Evolutionary conservation across 2,888 invertebrate genomes (phyloP), one percentile per base, ranked within the genome.

Genomic region (Lasiommata megera): DNA sequence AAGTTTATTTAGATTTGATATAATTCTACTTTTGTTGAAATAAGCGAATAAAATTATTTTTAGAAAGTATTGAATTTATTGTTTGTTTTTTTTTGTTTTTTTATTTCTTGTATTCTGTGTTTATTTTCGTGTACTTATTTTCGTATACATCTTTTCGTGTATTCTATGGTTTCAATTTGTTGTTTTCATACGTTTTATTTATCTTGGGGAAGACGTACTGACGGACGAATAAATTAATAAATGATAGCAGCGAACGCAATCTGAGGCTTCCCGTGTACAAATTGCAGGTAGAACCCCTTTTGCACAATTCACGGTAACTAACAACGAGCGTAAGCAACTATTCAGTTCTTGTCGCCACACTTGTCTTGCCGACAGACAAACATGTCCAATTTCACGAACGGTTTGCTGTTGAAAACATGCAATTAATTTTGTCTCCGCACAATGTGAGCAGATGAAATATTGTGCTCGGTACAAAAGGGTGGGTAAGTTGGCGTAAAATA

Each of bases 221-320:
- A n/a, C n/a, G n/a, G n/a, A n/a, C n/a, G n/a, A n/a, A n/a, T n/a
- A n/a, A n/a, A n/a, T n/a, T n/a, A n/a, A n/a, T n/a, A n/a, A n/a
- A n/a, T n/a, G n/a, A n/a, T n/a, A 23, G 23, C 5, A 23, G 43
- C 31, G 11, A 41, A 29, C 44, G 28, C 11, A 59, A 65, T 47
- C 60, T 67, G 41, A 40, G 47, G 16, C 9, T 53, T 40, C 16
- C 43, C 31, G 60, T 74, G 77, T 83, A 79, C 70, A 63, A 58
- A 59, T 62, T 66, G 74, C 89, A 88, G 89, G 88, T 88, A 88
- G 79, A 83, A 83, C 84, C 89, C 89, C 82, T 88, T 88, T 89
- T 90, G 89, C 90, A 88, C 89, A 90, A 89, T 87, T 84, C 82
- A 73, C 68, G 77, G 84, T 82, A 83, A 68, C 77, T 69, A 70